phyloP scores from a whole-genome alignment of 2,113 vertebrate species.

The Redunca redunca region DNA sequence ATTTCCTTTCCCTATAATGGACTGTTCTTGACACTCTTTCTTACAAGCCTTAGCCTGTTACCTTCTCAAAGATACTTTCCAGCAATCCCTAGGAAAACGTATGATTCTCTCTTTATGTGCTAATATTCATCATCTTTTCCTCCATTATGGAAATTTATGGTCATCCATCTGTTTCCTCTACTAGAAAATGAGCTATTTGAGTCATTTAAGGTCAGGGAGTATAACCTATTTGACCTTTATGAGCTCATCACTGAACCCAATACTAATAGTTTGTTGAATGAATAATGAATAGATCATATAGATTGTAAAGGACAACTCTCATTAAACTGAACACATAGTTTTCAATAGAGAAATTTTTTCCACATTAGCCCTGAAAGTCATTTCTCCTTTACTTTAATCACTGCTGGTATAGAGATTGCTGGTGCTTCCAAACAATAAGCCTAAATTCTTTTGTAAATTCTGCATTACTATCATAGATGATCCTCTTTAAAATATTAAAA shows the following conservation, averaged over 20 bases:
- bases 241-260: neutral
- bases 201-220: neutral
- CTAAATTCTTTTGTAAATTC: neutral
- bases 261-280: neutral
- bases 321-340: conserved; percentile 7
- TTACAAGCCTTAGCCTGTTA: neutral
- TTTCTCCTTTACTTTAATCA: conserved; percentile 1
- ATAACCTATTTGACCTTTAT: neutral
- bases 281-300: neutral
- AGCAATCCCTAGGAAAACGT: neutral
- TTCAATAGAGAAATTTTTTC: neutral
- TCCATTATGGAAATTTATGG: neutral
- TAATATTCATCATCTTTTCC: neutral
- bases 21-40: neutral
- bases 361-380: neutral
- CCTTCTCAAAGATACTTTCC: neutral
- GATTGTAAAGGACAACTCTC: neutral
- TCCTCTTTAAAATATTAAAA: neutral
- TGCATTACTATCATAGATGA: neutral
- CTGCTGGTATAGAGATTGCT: neutral
- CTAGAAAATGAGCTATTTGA: neutral
- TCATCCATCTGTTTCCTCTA: neutral
- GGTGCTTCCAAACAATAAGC: neutral
- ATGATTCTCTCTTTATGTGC: neutral
- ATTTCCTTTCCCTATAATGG: neutral